These are phyloP conservation scores for Lagorchestes hirsutus DNA, from an alignment of 2,797 vertebrate genomes.

Conservation along the genomic window DNA sequence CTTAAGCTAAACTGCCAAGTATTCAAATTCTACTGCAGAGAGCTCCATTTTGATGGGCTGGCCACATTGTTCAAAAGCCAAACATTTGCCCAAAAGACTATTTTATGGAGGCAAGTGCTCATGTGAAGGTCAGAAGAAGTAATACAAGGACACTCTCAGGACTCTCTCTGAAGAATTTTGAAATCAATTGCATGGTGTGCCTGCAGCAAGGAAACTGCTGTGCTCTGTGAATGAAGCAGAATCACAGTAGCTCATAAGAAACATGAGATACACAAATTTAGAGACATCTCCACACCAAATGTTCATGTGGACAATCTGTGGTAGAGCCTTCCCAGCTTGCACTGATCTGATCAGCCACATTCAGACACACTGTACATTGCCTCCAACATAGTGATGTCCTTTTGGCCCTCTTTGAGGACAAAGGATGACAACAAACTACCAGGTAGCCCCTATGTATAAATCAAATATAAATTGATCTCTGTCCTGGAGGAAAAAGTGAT, in stretches of 20 bases:
- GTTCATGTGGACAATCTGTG: not conserved
- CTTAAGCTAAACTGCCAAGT: too few species aligned
- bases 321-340: not conserved
- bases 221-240: not conserved
- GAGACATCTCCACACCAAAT: not conserved
- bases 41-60: too few species aligned
- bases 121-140: too few species aligned
- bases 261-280: not conserved
- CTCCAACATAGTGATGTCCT: not conserved
- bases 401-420: not conserved
- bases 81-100: too few species aligned
- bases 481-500: not conserved
- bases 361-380: not conserved
- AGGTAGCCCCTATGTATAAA: not conserved
- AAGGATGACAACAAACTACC: not conserved
- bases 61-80: too few species aligned
- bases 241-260: not conserved
- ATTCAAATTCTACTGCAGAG: too few species aligned
- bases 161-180: not conserved
- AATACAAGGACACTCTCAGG: too few species aligned
- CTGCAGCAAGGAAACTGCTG: not conserved
- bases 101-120: too few species aligned
- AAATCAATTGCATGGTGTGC: not conserved
- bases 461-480: not conserved
- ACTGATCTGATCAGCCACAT: not conserved